phyloP scores from a whole-genome alignment of 2,797 vertebrate species.

The Lepilemur ruficaudatus region DNA sequence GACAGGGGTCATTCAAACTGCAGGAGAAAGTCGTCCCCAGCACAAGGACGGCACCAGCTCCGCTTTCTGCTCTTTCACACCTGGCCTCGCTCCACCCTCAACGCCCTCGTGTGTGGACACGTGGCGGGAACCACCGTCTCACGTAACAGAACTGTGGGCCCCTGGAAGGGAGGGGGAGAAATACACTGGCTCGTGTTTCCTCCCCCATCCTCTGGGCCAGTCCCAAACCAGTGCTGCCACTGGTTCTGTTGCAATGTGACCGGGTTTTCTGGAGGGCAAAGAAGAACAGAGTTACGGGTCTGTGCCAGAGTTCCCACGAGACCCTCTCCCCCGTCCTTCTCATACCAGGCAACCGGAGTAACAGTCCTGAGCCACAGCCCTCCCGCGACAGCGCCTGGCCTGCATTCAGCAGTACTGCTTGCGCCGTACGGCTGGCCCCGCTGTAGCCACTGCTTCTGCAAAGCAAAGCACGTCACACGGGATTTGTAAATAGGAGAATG shows the following conservation, averaged over 20 bases:
- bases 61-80: background rate
- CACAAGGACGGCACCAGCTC: background rate
- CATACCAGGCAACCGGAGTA: background rate
- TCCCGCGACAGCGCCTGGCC: accelerated
- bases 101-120: background rate
- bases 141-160: accelerated
- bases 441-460: background rate
- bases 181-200: background rate
- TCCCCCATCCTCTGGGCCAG: background rate
- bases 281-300: accelerated
- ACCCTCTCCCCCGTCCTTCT: background rate
- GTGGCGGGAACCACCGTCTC: background rate
- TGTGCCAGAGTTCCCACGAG: background rate
- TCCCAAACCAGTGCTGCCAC: accelerated
- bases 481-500: background rate
- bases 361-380: background rate
- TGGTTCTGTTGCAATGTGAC: background rate
- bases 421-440: accelerated
- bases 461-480: accelerated
- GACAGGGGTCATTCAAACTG: background rate
- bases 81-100: background rate
- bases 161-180: background rate
- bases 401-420: accelerated
- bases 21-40: too few relatives aligned
- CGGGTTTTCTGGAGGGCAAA: background rate